Evolutionary conservation across 2,888 invertebrate species (phyloP).

Genomic region (Xanthorhoe designata): DNA sequence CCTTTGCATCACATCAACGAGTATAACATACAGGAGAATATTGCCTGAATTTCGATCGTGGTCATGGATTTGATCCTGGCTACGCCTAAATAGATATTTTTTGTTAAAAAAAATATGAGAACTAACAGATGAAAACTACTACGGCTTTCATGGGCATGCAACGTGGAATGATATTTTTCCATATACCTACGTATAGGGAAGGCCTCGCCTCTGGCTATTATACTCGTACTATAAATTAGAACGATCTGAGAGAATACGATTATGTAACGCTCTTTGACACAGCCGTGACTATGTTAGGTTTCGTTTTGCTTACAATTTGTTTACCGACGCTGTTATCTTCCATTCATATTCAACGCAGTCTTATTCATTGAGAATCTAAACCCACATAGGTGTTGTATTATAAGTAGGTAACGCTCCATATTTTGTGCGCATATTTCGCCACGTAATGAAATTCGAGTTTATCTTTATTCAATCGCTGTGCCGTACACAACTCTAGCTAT

Average conservation of each 20-base stretch:
- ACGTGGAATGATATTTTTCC: too few relatives aligned
- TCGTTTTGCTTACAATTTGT: conserved; percentile 43
- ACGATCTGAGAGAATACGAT: too few relatives aligned
- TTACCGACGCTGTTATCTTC: conserved; percentile 44
- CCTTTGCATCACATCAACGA: conserved; percentile 5
- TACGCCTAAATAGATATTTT: too few relatives aligned
- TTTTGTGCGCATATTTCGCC: conserved; percentile 35
- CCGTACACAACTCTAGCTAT: conserved; percentile 3
- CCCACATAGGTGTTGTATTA: conserved; percentile 22
- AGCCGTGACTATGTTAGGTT: too few relatives aligned
- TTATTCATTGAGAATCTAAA: conserved; percentile 56
- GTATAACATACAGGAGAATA: conserved; percentile 2
- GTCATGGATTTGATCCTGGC: too few relatives aligned
- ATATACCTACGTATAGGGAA: too few relatives aligned
- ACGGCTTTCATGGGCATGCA: too few relatives aligned
- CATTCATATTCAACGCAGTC: conserved; percentile 58
- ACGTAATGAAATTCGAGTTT: conserved; percentile 40
- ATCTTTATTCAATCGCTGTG: conserved; percentile 43
- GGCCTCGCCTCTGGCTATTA: too few relatives aligned
- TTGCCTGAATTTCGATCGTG: conserved; percentile 17
- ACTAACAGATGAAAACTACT: too few relatives aligned
- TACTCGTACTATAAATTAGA: too few relatives aligned
- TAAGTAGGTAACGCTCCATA: conserved; percentile 20
- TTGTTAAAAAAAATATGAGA: too few relatives aligned
- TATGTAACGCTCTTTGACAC: too few relatives aligned